Conservation (phyloP, 1,140 invertebrate species). For the Drosophila kohkoa region DNA sequence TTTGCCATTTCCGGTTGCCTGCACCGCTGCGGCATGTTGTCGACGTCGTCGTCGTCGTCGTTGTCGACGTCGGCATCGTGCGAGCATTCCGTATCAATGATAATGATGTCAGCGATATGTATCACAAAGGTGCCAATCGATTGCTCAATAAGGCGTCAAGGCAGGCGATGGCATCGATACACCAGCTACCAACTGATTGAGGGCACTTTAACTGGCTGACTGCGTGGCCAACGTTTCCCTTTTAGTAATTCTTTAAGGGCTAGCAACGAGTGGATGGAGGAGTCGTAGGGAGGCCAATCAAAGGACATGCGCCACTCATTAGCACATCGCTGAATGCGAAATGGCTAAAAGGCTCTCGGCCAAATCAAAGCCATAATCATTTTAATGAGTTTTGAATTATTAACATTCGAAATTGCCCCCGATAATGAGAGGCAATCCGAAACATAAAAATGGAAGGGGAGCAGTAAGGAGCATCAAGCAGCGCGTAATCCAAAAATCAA, state of each 20-base stretch:
- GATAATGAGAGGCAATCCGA: conserved; percentile 9
- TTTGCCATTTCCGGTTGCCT: conserved; percentile 39
- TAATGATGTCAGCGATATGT: conserved; percentile 74
- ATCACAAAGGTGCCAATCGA: conserved; percentile 72
- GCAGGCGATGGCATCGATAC: conserved; percentile 43
- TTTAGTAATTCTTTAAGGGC: neutral
- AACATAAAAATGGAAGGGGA: neutral
- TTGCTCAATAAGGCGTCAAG: conserved; percentile 64
- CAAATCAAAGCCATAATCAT: conserved; percentile 71
- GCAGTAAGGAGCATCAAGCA: conserved; percentile 24
- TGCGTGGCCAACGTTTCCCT: conserved; percentile 19
- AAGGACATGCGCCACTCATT: conserved; percentile 67
- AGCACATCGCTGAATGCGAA: conserved; percentile 31
- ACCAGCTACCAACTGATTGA: conserved; percentile 26
- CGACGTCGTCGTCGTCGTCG: neutral
- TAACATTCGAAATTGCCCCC: conserved; percentile 67
- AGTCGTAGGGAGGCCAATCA: conserved; percentile 23
- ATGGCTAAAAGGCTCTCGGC: conserved; percentile 49
- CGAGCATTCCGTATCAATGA: conserved; percentile 48
- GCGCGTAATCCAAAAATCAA: conserved; percentile 77
- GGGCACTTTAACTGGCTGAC: conserved; percentile 10
- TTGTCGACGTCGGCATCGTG: neutral
- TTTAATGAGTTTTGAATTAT: conserved; percentile 79
- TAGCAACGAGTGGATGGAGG: neutral
- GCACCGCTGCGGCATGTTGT: conserved; percentile 1